Conservation (phyloP, 2,888 invertebrate species). For the Meteorus cinctellus region DNA sequence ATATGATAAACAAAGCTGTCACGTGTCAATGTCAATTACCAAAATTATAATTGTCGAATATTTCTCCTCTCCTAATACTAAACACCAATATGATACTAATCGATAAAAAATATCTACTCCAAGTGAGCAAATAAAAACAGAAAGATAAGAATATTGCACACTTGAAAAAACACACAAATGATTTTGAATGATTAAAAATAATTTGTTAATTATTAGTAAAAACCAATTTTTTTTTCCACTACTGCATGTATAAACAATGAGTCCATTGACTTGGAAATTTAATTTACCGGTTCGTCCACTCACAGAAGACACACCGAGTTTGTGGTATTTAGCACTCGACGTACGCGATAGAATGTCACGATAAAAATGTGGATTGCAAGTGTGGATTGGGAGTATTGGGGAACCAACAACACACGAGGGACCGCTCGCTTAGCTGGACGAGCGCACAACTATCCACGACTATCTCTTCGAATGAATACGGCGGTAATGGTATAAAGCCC, state of each 20-base stretch:
- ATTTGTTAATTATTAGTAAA: neutral
- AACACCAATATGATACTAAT: neutral
- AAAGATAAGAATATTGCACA: neutral
- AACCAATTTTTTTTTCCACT: too few relatives aligned
- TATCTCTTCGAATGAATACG: constrained; percentile 13
- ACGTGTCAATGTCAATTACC: neutral
- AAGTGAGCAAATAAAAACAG: neutral
- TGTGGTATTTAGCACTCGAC: constrained; percentile 34
- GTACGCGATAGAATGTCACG: constrained; percentile 35
- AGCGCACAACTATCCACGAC: constrained; percentile 27
- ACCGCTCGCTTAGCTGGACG: constrained; percentile 31
- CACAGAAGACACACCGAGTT: neutral
- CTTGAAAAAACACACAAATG: neutral
- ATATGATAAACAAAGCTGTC: neutral
- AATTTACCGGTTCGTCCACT: constrained; percentile 9
- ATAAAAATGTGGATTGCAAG: constrained; percentile 15
- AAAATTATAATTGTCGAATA: too few relatives aligned
- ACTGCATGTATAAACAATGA: neutral
- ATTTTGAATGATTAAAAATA: neutral
- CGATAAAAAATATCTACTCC: neutral
- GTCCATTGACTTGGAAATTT: constrained; percentile 1
- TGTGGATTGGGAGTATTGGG: neutral
- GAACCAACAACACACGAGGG: neutral
- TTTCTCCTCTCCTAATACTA: too few relatives aligned
- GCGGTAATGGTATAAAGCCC: constrained; percentile 13